Base-by-base conservation (phyloP, 2,888 invertebrate species). In the Labia minor region DNA sequence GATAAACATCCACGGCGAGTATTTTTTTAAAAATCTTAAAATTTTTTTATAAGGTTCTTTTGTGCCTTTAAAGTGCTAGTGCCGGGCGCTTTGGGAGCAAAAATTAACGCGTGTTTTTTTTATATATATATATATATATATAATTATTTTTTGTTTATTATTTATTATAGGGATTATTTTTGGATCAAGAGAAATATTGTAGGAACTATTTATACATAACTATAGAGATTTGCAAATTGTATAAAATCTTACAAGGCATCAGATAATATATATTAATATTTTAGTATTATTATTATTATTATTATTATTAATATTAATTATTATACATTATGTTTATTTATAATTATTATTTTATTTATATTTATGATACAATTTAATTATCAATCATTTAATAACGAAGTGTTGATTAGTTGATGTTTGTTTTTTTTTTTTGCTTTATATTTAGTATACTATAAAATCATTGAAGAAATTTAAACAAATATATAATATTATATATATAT, bases 191-290 rank as follows among this genome's bases (percentile, higher is more conserved):
- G 49, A 49, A 16, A 49, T 26, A 26, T 49, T 10, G 16, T 49
- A 49, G 49, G 49, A 49, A 49, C 49, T 49, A 49, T 49, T 49
- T 49, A 49, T 49, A 49, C 16, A 49, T 49, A 49, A 49, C 49
- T 49, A 49, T 49, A 49, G 49, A 49, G 49, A 49, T 49, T 49
- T 49, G 49, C 49, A 49, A 49, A 49, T 49, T 49, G 49, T 49
- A 49, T 49, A 49, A 49, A 49, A 49, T 49, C 49, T 49, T 49
- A 49, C 49, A 49, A 49, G 49, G 49, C 49, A 49, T 49, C 49
- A 49, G 49, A 49, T 49, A 49, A 8, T 49, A 49, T 49, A 49
- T 49, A n/a, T n/a, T 49, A n/a, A 8, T 33, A 8, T 49, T 49
- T 49, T 49, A 49, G 49, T 49, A 49, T 8, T 49, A 49, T 4